These are phyloP conservation scores for Leucosticte australis DNA, from an alignment of 2,113 vertebrate species.

Conservation along the genomic window DNA sequence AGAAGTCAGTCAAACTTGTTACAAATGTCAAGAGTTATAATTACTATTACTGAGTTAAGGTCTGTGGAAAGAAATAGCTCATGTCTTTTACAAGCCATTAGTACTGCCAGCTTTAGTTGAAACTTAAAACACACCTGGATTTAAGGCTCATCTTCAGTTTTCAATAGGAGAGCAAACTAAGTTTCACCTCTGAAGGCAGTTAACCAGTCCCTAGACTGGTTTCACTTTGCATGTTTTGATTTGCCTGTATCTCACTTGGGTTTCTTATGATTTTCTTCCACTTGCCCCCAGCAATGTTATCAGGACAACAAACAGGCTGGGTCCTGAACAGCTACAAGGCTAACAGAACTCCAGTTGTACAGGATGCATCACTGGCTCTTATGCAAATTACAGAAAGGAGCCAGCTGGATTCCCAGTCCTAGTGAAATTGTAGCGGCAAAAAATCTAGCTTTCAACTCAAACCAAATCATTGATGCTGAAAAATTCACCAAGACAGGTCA, in stretches of 20 bases:
- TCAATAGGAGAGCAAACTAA: neutral
- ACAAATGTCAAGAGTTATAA: neutral
- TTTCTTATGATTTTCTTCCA: neutral
- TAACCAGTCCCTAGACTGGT: neutral
- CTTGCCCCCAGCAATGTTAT: neutral
- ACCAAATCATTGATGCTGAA: neutral
- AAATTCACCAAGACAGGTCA: neutral
- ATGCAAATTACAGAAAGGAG: neutral
- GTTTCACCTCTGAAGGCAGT: neutral
- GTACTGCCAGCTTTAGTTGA: neutral
- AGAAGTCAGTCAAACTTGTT: neutral
- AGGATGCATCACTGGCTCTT: neutral
- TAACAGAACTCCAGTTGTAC: neutral
- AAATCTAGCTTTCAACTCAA: neutral
- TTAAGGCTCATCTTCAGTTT: neutral
- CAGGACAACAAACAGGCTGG: neutral
- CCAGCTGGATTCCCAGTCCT: neutral
- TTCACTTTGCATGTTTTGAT: neutral
- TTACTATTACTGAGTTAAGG: neutral
- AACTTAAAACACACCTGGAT: neutral
- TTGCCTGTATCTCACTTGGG: neutral
- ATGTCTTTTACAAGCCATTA: neutral
- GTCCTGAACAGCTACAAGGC: neutral
- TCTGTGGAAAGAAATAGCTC: neutral
- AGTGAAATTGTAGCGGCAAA: neutral